Evolutionary conservation across 2,888 invertebrate species (phyloP).

Genomic region (Lepidochrysops patricia): DNA sequence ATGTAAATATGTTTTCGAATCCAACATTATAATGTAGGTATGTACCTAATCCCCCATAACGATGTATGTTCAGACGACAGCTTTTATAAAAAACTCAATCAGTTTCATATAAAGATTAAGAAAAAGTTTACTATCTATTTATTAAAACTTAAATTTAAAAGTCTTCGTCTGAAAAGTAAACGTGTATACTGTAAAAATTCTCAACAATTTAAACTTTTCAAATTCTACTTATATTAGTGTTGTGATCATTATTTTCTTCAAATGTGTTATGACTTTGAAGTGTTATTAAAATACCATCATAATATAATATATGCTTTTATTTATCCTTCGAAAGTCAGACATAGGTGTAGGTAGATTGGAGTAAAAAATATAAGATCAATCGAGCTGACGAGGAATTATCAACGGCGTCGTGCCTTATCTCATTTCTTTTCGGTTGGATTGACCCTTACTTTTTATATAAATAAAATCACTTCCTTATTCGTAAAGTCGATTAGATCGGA

Average conservation of each 20-base stretch:
- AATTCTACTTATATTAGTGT: slow-evolving; percentile 1
- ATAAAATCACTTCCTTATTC: neutral
- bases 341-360: no score
- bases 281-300: slow-evolving; percentile 12
- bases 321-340: neutral
- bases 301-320: neutral
- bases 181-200: neutral
- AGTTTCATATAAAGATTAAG: no score
- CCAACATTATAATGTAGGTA: neutral
- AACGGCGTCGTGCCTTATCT: no score
- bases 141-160: neutral
- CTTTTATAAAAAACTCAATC: neutral
- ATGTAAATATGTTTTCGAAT: neutral
- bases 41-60: neutral
- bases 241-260: slow-evolving; percentile 6
- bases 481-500: neutral
- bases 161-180: neutral
- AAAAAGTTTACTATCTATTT: no score
- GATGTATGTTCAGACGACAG: neutral
- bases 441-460: no score
- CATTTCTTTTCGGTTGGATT: no score
- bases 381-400: no score
- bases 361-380: no score
- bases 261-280: slow-evolving; percentile 5
- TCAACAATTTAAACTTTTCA: neutral